Evolutionary conservation across 2,888 invertebrate species (phyloP), one percentile per base, ranked within the genome.

Genomic region (Agrypnus murinus): DNA sequence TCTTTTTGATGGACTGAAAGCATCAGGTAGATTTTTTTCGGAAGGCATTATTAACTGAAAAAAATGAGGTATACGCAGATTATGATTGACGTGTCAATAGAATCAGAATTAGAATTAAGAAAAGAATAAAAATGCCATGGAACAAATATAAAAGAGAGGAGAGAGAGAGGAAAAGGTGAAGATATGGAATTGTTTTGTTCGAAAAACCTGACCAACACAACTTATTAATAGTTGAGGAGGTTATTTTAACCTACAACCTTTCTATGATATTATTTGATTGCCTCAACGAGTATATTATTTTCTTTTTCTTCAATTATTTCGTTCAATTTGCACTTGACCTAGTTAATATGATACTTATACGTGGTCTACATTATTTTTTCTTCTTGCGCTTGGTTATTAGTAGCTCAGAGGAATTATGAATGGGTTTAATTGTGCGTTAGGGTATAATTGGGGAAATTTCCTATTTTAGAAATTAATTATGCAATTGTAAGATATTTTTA

Each of bases 1-100:
- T 25, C 25, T 25, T 5, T 5, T n/a, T 3, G 5, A 25, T 3
- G 25, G 25, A 25, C 25, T 25, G 3, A 25, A 25, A 25, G 25
- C 45, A 8, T 53, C 53, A 53, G 48, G 48, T n/a, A 48, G 7
- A 12, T 9, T 3, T 14, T 1, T 43, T 43, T 14, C 14, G 25
- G 25, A 25, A 25, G 25, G 25, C 25, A 25, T 25, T 25, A 25
- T n/a, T 25, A 40, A 40, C 40, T 5, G 25, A 25, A 25, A 25
- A 25, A 25, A 25, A 25, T n/a, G n/a, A n/a, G n/a, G 25, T 3
- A 25, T 25, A 63, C 36, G 46, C 34, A 40, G 50, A 50, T 50
- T 57, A 70, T 77, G 77, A 77, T 77, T 77, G 77, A 76, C 76
- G 71, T 64, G 63, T 75, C 65, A 77, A 76, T 73, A 62, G 72